Base-by-base conservation (phyloP, 2,888 invertebrate genomes). In the Parnassius mnemosyne region DNA sequence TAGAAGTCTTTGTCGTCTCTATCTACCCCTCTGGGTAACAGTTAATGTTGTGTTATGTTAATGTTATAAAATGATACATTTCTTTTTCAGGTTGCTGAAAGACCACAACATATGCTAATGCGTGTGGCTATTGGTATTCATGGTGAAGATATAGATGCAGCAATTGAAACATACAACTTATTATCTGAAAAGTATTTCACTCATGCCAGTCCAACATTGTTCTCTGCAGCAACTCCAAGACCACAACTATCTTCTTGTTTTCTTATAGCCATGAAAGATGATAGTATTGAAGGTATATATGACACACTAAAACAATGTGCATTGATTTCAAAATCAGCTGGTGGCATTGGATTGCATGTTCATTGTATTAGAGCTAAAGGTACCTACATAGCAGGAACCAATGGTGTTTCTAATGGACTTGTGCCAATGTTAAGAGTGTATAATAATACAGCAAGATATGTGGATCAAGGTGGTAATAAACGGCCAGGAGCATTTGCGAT, bases 61-160 rank as follows among this genome's bases (percentile, higher is more conserved):
- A 11, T 13, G 50, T 50, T n/a, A 10, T 13, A 50, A 50, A 50
- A 50, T 52, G 42, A 2, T 46, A 25, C 41, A 53, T 53, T 53
- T 54, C 56, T 42, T 68, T 49, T 73, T 20, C 63, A 91, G 91
- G 96, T 98, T 57, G 98, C 94, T 1, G 99, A 99, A 85, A 93
- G 99, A 42, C 99, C 99, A 0, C 99, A 99, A 79, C 99, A 99
- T 76, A 97, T 99, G 98, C 87, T 99, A 63, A 99, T 99, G 99
- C 92, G 99, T 74, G 99, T 99, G 1, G 92, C 99, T 3, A 96
- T 99, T 66, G 99, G 99, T 12, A 98, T 99, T 73, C 99, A 99
- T 81, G 96, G 96, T 1, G 95, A 97, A 70, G 97, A 99, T 79
- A 96, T 99, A 65, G 97, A 97, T 67, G 93, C 95, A 12, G 99